Conservation (phyloP, 2,113 vertebrate species). For the Romanogobio albipinnatus region DNA sequence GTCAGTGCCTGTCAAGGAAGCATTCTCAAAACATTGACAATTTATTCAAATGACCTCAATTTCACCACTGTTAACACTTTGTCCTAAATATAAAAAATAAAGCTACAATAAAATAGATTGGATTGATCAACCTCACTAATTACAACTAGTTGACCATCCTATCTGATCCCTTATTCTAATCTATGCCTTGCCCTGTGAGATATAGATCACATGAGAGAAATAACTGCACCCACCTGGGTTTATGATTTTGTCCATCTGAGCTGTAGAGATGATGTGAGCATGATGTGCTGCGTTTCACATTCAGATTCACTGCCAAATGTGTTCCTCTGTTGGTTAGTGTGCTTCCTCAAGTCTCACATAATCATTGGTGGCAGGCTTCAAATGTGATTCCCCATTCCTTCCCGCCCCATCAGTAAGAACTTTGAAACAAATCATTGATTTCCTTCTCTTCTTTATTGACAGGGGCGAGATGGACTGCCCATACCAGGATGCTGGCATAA, state of each 20-base stretch:
- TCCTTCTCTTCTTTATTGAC: constrained; percentile 62
- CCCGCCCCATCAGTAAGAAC: neutral
- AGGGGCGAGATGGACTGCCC: constrained; percentile 93
- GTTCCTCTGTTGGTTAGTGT: neutral
- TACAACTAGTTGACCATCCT: neutral
- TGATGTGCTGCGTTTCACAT: neutral
- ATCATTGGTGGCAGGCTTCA: constrained; percentile 19
- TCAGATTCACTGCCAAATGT: neutral
- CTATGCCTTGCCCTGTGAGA: neutral
- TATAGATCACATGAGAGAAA: neutral
- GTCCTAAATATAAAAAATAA: neutral
- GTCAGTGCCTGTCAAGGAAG: neutral
- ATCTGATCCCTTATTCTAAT: neutral
- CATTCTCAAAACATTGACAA: neutral
- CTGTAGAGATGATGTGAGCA: neutral
- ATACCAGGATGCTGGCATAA: constrained; percentile 97
- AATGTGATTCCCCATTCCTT: neutral
- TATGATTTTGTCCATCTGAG: neutral
- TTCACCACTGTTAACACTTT: neutral
- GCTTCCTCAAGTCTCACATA: neutral
- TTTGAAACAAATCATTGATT: neutral
- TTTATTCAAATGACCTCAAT: neutral
- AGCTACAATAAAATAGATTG: neutral
- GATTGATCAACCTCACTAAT: neutral
- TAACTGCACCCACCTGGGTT: neutral